Conservation (phyloP, 2,888 invertebrate species). For the Drosophila meridiana region DNA sequence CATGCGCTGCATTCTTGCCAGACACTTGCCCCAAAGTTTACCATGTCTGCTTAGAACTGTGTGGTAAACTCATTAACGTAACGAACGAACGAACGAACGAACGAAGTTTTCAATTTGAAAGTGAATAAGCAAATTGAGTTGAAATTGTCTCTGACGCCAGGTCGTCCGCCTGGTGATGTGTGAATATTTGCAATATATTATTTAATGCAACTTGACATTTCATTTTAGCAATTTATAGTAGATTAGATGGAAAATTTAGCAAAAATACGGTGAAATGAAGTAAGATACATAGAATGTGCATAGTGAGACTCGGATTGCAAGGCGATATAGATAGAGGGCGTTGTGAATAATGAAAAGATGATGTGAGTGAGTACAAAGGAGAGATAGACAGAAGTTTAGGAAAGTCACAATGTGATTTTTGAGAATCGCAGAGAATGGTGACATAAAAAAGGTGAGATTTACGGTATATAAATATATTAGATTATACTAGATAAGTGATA, state of each 20-base stretch:
- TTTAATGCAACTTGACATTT: not conserved
- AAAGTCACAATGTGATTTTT: too few relatives aligned
- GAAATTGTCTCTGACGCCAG: not conserved
- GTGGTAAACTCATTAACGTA: constrained; percentile 8
- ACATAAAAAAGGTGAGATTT: too few relatives aligned
- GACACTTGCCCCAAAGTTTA: constrained; percentile 12
- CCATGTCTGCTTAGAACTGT: not conserved
- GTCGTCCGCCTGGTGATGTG: not conserved
- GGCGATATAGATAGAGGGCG: too few relatives aligned
- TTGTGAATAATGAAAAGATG: too few relatives aligned
- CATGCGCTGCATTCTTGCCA: constrained; percentile 1
- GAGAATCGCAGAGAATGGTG: not conserved
- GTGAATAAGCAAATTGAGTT: not conserved
- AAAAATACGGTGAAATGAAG: too few relatives aligned
- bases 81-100: not conserved
- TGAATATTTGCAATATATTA: not conserved
- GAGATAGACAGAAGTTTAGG: not conserved
- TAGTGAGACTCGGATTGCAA: too few relatives aligned
- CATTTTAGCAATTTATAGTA: not conserved
- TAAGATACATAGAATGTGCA: too few relatives aligned
- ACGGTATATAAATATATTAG: too few relatives aligned
- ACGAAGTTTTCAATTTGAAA: constrained; percentile 16
- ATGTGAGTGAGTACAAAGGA: not conserved
- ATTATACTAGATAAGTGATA: too few relatives aligned
- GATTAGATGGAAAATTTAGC: too few relatives aligned